Conservation (phyloP, 2,888 invertebrate species). For the Choristoneura rosaceana region DNA sequence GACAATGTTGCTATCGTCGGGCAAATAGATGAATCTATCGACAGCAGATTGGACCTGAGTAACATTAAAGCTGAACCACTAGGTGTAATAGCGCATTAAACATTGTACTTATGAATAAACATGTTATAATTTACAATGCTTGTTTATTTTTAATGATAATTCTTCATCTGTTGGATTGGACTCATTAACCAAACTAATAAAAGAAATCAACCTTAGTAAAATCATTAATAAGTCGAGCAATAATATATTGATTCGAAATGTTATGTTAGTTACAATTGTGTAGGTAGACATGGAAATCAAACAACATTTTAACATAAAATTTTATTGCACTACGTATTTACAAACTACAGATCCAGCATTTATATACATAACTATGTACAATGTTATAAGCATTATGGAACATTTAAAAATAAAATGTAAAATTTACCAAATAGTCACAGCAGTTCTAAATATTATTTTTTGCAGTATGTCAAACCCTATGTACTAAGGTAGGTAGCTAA, state of each 20-base stretch:
- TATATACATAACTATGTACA: conserved; percentile 48
- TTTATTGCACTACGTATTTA: conserved; percentile 44
- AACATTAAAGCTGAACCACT: conserved; percentile 94
- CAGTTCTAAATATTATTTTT: conserved; percentile 1
- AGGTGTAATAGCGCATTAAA: conserved; percentile 91
- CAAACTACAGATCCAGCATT: conserved; percentile 47
- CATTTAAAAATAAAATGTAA: neutral
- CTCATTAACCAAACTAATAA: neutral
- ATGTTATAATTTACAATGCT: conserved; percentile 16
- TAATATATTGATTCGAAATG: too few species aligned
- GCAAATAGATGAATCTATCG: conserved; percentile 93
- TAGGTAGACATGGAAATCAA: neutral
- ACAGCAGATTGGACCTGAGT: conserved; percentile 91
- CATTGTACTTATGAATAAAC: conserved; percentile 28
- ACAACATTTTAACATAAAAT: conserved; percentile 23
- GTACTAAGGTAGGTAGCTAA: neutral
- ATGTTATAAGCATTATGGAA: neutral
- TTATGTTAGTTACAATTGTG: too few species aligned
- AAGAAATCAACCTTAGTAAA: too few species aligned
- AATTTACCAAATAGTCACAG: neutral
- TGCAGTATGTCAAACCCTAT: conserved; percentile 7
- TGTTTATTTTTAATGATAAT: conserved; percentile 1
- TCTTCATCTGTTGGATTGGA: neutral
- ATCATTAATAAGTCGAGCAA: too few species aligned
- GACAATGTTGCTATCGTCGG: conserved; percentile 98